Base-by-base conservation (phyloP, 2,797 vertebrate species). In the Coranthus polyacanthus region DNA sequence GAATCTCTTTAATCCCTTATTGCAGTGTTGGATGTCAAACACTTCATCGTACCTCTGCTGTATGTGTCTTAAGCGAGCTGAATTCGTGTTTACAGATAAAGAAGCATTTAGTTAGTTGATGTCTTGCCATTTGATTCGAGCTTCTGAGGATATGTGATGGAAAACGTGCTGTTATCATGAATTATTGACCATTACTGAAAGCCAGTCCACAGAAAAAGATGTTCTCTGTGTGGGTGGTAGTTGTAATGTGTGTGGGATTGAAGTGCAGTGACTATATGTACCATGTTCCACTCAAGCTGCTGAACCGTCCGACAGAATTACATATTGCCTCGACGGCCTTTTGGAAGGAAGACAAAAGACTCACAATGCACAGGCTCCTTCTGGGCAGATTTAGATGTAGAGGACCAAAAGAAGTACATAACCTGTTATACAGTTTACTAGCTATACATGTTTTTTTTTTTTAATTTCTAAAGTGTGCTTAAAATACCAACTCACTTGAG, bases 51-150 rank as follows among this genome's bases (percentile, higher is more conserved):
- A 32, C 8, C 10, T 32, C 1, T 32, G 29, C 29, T 32, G 29
- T 10, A 32, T 32, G 46, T 60, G 43, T 69, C 58, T 73, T 39
- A 73, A 57, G 43, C 68, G 41, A 53, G 50, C 17, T 16, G 34
- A 53, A 43, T 45, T 38, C 50, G 49, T 60, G 11, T 75, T 41
- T 62, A 21, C 16, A 70, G 38, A 63, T 63, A 59, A 41, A 42
- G 21, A 7, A 34, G 24, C 38, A 34, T 68, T 34, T 22, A 26
- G 29, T 59, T 51, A 50, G 24, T 34, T 45, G 61, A 65, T 53
- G 64, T 76, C 21, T 75, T n/a, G n/a, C 38, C 12, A 37, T 65
- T 67, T 24, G 32, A 11, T 10, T 51, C 36, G 12, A 62, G 32
- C 32, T 16, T 75, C 41, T 61, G 20, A 47, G 53, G 17, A 41